Conservation (phyloP, 2,797 vertebrate species). For the Sebastolobus altivelis region DNA sequence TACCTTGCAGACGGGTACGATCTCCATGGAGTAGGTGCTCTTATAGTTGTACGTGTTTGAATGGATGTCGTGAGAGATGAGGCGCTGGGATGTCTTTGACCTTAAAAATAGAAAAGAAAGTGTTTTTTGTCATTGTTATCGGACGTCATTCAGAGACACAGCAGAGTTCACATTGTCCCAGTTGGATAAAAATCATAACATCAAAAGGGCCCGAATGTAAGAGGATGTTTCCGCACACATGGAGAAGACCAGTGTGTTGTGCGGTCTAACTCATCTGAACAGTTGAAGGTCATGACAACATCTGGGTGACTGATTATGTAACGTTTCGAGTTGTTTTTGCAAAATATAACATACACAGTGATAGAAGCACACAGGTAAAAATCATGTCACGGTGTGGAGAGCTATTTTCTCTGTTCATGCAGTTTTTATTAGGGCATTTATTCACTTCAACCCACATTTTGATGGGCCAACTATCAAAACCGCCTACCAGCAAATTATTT, state of each 20-base stretch:
- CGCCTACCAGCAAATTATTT: neutral
- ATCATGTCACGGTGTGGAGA: neutral
- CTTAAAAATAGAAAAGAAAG: constrained; percentile 74
- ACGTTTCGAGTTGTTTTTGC: neutral
- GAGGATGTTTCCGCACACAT: neutral
- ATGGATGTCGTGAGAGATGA: constrained; percentile 98
- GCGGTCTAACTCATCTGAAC: neutral
- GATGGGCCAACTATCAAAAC: neutral
- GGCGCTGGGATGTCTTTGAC: constrained; percentile 93
- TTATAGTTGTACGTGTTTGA: constrained; percentile 98
- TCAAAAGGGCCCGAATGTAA: neutral
- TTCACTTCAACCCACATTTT: neutral
- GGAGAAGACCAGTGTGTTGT: neutral
- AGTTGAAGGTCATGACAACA: constrained; percentile 11
- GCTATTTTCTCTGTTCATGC: neutral
- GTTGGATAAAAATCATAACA: neutral
- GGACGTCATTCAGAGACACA: neutral
- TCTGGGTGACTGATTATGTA: neutral
- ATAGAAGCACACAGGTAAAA: neutral
- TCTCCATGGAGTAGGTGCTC: constrained; percentile 97
- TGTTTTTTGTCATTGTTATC: neutral
- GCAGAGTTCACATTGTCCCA: neutral
- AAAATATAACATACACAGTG: neutral
- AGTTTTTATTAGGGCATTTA: neutral
- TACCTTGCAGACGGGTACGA: constrained; percentile 98